Evolutionary conservation across 2,797 vertebrate species (phyloP).

Genomic region (Nothura maculosa): DNA sequence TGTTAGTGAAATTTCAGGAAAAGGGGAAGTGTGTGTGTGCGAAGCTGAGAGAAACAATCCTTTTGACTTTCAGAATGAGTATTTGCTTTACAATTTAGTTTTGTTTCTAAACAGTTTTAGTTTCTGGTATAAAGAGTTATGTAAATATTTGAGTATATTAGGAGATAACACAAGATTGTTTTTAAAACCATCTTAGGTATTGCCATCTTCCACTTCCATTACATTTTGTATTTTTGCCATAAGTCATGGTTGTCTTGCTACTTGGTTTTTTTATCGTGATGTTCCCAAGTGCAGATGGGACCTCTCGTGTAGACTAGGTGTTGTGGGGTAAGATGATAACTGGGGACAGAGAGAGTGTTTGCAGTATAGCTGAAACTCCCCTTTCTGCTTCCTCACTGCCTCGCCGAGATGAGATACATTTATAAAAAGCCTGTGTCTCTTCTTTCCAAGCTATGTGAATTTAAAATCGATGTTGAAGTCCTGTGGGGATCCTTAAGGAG

Average conservation of each 20-base stretch:
- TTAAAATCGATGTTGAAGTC: background rate
- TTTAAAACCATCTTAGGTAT: background rate
- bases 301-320: background rate
- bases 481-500: background rate
- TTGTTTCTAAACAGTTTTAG: background rate
- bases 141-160: background rate
- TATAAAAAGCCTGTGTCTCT: background rate
- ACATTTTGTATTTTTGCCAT: background rate
- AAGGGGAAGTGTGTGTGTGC: background rate
- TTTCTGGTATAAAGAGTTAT: background rate
- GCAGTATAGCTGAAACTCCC: background rate
- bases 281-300: rapidly evolving
- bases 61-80: background rate
- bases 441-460: background rate
- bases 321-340: background rate
- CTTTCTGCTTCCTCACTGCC: background rate
- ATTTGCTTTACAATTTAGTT: background rate
- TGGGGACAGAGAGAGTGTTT: background rate
- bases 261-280: background rate
- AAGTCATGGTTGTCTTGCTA: rapidly evolving
- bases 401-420: background rate
- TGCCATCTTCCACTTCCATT: background rate
- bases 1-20: background rate
- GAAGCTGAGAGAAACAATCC: background rate
- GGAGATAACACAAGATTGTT: background rate